Evolutionary conservation across 2,888 invertebrate genomes (phyloP).

Genomic region (Chymomyza procnemis): DNA sequence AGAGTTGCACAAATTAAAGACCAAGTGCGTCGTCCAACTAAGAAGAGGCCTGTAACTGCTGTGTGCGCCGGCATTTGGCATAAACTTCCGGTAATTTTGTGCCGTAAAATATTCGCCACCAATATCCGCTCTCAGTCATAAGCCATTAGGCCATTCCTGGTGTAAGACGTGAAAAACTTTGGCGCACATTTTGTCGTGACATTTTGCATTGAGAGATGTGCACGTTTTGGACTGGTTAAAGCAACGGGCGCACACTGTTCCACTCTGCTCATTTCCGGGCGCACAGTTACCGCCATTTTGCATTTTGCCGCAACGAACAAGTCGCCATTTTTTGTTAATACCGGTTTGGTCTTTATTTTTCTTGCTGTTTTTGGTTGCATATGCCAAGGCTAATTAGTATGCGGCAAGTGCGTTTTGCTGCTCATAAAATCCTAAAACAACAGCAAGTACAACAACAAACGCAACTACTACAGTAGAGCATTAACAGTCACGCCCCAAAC

Average conservation of each 20-base stretch:
- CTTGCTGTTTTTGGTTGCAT: conserved; percentile 17
- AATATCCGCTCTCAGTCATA: conserved; percentile 56
- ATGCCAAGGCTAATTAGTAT: conserved; percentile 58
- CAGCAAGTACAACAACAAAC: conserved; percentile 8
- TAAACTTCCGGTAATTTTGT: conserved; percentile 57
- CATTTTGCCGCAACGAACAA: conserved; percentile 36
- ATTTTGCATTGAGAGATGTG: not conserved
- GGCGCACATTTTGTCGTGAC: too few species aligned
- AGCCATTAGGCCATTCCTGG: conserved; percentile 16
- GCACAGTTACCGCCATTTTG: conserved; percentile 34
- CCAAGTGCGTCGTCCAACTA: not conserved
- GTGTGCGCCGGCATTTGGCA: conserved; percentile 12
- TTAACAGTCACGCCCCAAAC: conserved; percentile 7
- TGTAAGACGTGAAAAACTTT: conserved; percentile 17
- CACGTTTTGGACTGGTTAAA: not conserved
- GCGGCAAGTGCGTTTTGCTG: conserved; percentile 27
- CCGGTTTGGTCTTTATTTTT: not conserved
- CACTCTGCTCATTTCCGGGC: conserved; percentile 43
- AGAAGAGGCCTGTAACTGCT: not conserved
- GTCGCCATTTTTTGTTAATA: not conserved
- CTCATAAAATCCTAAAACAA: conserved; percentile 3
- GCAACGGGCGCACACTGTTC: not conserved
- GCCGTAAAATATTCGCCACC: conserved; percentile 64
- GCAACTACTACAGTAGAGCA: conserved; percentile 24
- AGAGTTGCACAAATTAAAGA: conserved; percentile 5